Percentiles rank a stretch among this genome's conserved stretches.
Conservation (phyloP, 2,888 invertebrate genomes). For the Dryocosmus kuriphilus region DNA sequence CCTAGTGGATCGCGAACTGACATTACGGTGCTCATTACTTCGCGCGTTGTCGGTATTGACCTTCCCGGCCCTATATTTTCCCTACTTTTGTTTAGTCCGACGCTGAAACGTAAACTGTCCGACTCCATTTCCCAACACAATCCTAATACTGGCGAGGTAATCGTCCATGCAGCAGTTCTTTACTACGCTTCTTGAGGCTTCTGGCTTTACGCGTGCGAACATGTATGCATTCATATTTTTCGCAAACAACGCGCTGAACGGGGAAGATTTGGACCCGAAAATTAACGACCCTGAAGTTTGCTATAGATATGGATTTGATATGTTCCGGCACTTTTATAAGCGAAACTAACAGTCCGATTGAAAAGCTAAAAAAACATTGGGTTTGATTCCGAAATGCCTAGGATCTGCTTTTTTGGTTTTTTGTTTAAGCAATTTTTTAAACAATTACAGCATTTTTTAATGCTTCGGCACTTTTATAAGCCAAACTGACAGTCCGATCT, state of each 20-base stretch:
- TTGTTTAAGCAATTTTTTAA: too few species aligned
- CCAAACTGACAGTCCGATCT: too few species aligned
- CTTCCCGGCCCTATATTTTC: not conserved
- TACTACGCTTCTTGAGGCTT: not conserved
- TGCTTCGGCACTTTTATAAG: too few species aligned
- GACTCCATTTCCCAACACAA: conserved; percentile 1
- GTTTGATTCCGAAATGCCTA: too few species aligned
- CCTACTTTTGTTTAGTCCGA: not conserved
- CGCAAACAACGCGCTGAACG: not conserved
- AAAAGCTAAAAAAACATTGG: too few species aligned
- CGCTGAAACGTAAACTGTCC: too few species aligned
- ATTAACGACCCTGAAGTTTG: too few species aligned
- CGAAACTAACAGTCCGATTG: too few species aligned
- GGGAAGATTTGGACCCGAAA: not conserved
- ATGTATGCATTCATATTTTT: conserved; percentile 24
- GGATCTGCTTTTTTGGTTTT: too few species aligned
- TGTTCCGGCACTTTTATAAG: too few species aligned
- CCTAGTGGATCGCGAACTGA: conserved; percentile 37
- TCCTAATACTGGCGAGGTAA: conserved; percentile 25
- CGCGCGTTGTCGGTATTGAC: conserved; percentile 31
- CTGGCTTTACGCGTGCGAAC: not conserved
- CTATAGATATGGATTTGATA: too few species aligned
- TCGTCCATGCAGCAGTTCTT: not conserved
- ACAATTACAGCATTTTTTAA: too few species aligned
- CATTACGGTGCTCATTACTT: conserved; percentile 31